These are phyloP conservation scores for Eufriesea mexicana DNA, from an alignment of 1,140 invertebrate genomes.

Conservation along the genomic window DNA sequence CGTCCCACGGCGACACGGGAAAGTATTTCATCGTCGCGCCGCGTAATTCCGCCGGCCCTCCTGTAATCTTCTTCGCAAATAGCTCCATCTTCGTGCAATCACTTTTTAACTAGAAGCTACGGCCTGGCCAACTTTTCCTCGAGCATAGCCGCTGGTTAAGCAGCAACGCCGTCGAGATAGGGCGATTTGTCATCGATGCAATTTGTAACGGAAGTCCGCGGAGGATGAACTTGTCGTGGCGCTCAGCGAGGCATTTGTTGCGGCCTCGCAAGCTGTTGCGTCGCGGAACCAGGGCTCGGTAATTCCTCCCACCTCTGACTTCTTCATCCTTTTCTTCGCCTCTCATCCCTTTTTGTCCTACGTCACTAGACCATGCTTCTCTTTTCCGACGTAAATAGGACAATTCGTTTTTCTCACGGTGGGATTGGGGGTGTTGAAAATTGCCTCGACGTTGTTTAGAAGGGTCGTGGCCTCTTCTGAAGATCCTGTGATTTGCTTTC, in stretches of 20 bases:
- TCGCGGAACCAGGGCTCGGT: background rate
- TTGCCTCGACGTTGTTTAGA: background rate
- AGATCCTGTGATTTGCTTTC: background rate
- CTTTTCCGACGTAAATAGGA: background rate
- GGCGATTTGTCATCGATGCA: constrained; percentile 28
- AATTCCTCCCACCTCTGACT: background rate
- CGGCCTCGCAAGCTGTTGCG: background rate
- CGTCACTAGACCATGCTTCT: background rate
- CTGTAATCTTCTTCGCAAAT: constrained; percentile 42
- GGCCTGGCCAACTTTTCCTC: background rate
- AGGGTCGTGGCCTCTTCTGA: too few relatives aligned
- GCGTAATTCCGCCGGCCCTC: constrained; percentile 25
- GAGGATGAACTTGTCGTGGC: background rate
- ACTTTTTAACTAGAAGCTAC: constrained; percentile 42
- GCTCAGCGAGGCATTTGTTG: background rate
- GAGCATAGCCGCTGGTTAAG: background rate
- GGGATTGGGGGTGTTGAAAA: background rate
- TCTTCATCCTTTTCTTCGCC: too few relatives aligned
- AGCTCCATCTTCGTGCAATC: constrained; percentile 43
- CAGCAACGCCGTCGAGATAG: background rate
- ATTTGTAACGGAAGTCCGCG: background rate
- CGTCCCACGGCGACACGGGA: background rate
- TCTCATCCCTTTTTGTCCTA: too few relatives aligned
- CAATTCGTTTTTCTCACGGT: background rate
- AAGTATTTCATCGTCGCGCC: constrained; percentile 30